phyloP scores from a whole-genome alignment of 2,113 vertebrate genomes.

The Artemisiospiza belli region DNA sequence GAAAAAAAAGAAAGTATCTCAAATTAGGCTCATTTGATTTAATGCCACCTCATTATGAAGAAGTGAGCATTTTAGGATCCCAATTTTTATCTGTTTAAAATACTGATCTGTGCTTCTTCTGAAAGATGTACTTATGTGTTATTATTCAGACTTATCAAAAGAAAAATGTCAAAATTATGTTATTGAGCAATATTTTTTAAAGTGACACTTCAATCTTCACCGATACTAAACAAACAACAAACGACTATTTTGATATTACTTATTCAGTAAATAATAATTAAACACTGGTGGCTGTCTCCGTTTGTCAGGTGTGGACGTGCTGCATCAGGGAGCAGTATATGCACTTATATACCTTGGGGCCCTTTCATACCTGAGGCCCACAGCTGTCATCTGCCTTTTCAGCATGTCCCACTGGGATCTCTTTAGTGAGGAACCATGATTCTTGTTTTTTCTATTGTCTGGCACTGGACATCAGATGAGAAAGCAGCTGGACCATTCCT shows the following conservation, averaged over 20 bases:
- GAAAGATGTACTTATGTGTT: neutral
- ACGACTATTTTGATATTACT: neutral
- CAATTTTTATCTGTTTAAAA: neutral
- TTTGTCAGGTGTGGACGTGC: neutral
- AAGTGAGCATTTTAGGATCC: neutral
- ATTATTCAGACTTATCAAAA: neutral
- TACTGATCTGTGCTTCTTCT: neutral
- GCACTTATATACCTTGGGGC: neutral
- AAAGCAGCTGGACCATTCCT: neutral
- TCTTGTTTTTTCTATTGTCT: neutral
- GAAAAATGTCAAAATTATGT: neutral
- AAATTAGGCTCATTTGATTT: neutral
- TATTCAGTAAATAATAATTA: neutral
- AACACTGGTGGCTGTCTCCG: accelerated
- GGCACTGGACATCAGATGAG: neutral
- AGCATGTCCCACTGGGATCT: neutral
- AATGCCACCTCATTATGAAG: neutral
- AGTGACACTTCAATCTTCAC: neutral
- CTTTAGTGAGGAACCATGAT: neutral
- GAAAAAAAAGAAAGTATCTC: neutral
- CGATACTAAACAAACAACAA: neutral
- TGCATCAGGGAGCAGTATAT: neutral
- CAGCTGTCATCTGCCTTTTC: neutral
- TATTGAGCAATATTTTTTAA: neutral
- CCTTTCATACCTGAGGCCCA: neutral